Percentiles rank a stretch among this genome's conserved stretches.
Conservation (phyloP, 2,113 vertebrate genomes). For the Fulica atra region DNA sequence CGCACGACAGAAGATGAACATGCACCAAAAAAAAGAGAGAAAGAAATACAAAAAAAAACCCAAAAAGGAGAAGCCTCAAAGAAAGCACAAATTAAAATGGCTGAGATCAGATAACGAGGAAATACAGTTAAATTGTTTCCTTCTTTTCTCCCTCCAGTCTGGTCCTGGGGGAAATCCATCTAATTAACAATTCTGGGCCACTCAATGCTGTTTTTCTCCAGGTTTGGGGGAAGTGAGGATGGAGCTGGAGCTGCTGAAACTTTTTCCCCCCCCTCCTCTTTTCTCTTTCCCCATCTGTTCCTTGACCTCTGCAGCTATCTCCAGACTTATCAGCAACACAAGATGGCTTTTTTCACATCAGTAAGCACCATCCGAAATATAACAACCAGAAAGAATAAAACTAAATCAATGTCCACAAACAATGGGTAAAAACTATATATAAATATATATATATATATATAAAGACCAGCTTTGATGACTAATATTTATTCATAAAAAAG, state of each 20-base stretch:
- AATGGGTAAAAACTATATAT: neutral
- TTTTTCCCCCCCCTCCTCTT: neutral
- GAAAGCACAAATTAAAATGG: constrained; percentile 25
- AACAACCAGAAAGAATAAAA: constrained; percentile 73
- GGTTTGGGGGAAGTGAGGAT: neutral
- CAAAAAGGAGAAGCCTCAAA: constrained; percentile 3
- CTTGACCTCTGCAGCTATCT: constrained; percentile 74
- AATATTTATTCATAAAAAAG: constrained; percentile 60
- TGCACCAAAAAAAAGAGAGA: neutral
- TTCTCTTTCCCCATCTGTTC: constrained; percentile 1
- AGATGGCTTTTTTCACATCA: constrained; percentile 77
- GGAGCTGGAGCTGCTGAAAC: neutral
- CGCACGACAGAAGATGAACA: neutral
- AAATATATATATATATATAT: no score
- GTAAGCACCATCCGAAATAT: constrained; percentile 70
- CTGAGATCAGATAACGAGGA: constrained; percentile 51
- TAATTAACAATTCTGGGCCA: constrained; percentile 26
- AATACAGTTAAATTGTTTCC: constrained; percentile 25
- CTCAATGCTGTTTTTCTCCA: neutral
- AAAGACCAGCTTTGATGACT: constrained; percentile 43
- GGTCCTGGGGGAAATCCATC: neutral
- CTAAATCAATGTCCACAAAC: constrained; percentile 73
- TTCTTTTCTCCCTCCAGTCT: constrained; percentile 19
- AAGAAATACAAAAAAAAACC: neutral
- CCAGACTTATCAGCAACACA: constrained; percentile 68